A percentile compares a stretch with the other conserved stretches of the same genome.
Evolutionary conservation across 35 echinoderm and acorn worm genomes (phyloP).

Genomic region (Hemicentrotus pulcherrimus): DNA sequence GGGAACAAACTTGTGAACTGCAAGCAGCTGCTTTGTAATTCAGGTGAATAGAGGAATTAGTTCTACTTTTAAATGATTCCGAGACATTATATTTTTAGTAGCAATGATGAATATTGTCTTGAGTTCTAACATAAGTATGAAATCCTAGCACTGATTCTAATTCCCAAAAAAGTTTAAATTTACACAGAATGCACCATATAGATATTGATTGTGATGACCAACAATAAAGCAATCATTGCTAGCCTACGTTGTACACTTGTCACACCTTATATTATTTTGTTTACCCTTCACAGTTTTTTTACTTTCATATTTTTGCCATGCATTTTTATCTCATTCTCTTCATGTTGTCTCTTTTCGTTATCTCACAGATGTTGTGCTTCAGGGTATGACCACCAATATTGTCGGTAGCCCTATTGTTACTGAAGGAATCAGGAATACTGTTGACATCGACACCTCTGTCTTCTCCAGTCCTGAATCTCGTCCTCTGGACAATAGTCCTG

Average conservation of each 20-base stretch:
- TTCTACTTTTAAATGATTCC: neutral
- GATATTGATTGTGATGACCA: too few species aligned
- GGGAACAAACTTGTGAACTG: slow-evolving; percentile 59
- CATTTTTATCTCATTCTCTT: neutral
- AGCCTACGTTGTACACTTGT: too few species aligned
- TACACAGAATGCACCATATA: too few species aligned
- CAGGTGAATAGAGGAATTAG: slow-evolving; percentile 49
- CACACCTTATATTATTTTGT: too few species aligned
- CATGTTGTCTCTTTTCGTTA: neutral
- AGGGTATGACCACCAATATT: slow-evolving; percentile 60
- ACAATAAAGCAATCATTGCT: too few species aligned
- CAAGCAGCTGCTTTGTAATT: slow-evolving; percentile 58
- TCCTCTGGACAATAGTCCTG: slow-evolving; percentile 57
- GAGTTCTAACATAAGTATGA: too few species aligned
- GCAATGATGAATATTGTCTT: too few species aligned
- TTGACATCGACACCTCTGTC: slow-evolving; percentile 66
- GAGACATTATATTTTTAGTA: too few species aligned
- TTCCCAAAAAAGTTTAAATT: too few species aligned
- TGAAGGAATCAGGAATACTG: slow-evolving; percentile 58
- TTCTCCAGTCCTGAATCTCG: slow-evolving; percentile 54
- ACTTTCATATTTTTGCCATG: neutral
- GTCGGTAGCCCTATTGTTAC: slow-evolving; percentile 58
- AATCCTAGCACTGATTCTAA: too few species aligned
- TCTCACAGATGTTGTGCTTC: slow-evolving; percentile 63
- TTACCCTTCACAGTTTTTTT: too few species aligned